Evolutionary conservation across 2,797 vertebrate genomes (phyloP), one percentile per base, ranked within the genome.

Genomic region (Halcyon chelicuti): DNA sequence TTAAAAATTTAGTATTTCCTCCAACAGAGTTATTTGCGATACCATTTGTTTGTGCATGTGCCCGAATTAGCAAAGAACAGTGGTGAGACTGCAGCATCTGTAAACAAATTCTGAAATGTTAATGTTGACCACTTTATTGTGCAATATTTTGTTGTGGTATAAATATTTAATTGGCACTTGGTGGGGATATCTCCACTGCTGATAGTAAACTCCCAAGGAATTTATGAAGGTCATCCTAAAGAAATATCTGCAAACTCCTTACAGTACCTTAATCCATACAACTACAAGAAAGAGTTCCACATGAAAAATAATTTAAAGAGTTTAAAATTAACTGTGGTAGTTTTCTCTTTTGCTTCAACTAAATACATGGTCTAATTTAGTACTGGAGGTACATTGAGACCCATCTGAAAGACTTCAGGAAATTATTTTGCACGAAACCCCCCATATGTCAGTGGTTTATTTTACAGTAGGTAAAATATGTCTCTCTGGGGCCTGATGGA

Each of bases 131-230:
- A 15, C 55, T 67, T 13, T 63, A 13, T 61, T 84, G 28, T 42
- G 83, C 80, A 86, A 54, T 57, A 39, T 49, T 67, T 31, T 44
- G 47, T n/a, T 87, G 44, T 25, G 47, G 10, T 52, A 75, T 91
- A 90, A 96, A 94, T 95, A 88, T 92, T 95, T 94, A 88, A 96
- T 93, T 86, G 73, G 66, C 62, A 66, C 20, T 91, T 70, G 14
- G 6, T 57, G 51, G 57, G 49, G 31, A 79, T 1, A 0, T 55
- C 83, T 84, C 55, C 62, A 28, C 3, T 12, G 76, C 66, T 65
- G 66, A 54, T 2, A 77, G 74, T 42, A 80, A 95, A 60, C 23
- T 89, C 65, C 47, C 78, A 92, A 77, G 61, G 72, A 94, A 91
- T 3, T 51, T 65, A n/a, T 8, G 46, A 92, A 93, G 58, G 74